phyloP scores from a whole-genome alignment of 2,113 vertebrate genomes.

The Trematomus loennbergii region DNA sequence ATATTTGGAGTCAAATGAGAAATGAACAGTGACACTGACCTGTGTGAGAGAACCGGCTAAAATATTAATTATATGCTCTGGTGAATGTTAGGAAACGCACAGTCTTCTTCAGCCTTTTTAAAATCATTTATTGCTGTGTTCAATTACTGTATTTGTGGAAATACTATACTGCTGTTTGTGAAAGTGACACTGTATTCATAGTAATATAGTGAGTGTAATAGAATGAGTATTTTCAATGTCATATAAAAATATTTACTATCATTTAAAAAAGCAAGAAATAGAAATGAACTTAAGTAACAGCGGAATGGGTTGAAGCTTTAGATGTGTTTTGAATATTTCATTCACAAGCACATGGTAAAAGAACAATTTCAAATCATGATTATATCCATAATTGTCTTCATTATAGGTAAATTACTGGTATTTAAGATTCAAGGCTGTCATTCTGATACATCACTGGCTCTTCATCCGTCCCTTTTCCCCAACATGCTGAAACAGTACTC shows the following conservation, averaged over 20 bases:
- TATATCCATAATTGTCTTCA: conserved; percentile 6
- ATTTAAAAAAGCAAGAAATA: conserved; percentile 34
- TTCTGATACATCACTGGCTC: conserved; percentile 1
- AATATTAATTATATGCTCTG: background rate
- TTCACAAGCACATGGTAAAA: background rate
- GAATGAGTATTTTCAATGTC: conserved; percentile 49
- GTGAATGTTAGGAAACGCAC: conserved; percentile 32
- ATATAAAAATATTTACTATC: conserved; percentile 50
- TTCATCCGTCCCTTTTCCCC: background rate
- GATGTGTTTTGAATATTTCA: conserved; percentile 35
- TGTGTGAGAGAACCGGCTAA: conserved; percentile 8
- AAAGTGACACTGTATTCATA: conserved; percentile 54
- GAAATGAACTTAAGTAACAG: background rate
- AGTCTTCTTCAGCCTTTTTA: conserved; percentile 47
- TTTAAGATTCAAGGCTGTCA: background rate
- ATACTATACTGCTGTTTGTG: conserved; percentile 39
- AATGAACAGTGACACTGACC: background rate
- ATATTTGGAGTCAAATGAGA: background rate
- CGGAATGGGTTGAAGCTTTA: conserved; percentile 30
- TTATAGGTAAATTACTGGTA: background rate
- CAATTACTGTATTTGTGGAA: conserved; percentile 56
- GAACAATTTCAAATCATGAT: background rate
- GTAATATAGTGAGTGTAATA: conserved; percentile 41
- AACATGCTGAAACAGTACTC: background rate
- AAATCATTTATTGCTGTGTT: conserved; percentile 63